Base-by-base conservation (phyloP, 1,140 invertebrate species). In the Procambarus virginalis region DNA sequence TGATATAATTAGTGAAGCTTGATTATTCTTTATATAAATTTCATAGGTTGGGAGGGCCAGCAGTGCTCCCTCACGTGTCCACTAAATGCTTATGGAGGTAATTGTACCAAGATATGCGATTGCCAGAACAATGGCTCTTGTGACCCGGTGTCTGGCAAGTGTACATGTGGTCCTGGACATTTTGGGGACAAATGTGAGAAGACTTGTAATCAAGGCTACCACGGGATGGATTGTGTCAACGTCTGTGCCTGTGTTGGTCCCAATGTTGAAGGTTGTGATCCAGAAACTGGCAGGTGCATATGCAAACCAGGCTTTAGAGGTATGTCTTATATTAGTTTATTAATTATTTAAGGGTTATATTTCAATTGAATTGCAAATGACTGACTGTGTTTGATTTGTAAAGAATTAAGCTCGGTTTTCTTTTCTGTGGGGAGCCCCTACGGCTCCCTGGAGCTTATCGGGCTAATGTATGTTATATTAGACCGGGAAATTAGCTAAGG, bases 141-240 rank as follows among this genome's bases (percentile, higher is more conserved):
- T 93, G 96, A 97, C 93, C 96, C 97, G 0, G 95, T 95, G 87
- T 46, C 92, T 97, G 97, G 98, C 87, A 95, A 95, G 86, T 99
- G 98, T 93, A 96, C 96, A 58, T 99, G 99, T 95, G 95, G 96
- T 0, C 95, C 98, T 68, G 98, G 98, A 9, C 99, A 95, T 94
- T 96, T 94, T 76, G 98, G 98, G 14, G 94, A 95, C 17, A 94
- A 95, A 79, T 99, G 98, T 93, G 96, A 97, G 92, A 94, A 95
- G 73, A 95, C 95, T 91, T 98, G 97, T 93, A 94, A 95, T 12
- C 93, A 94, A 3, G 96, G 96, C 80, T 94, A 92, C 85, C 98
- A 96, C 93, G 97, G 97, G 0, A 94, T 95, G 58, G 95, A 95
- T 89, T 98, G 97, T 93, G 94, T 94, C 34, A 95, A 96, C 91